A percentile compares a stretch with the other conserved stretches of the same genome.
Conservation (phyloP, 2,113 vertebrate species). For the Grallaria varia region DNA sequence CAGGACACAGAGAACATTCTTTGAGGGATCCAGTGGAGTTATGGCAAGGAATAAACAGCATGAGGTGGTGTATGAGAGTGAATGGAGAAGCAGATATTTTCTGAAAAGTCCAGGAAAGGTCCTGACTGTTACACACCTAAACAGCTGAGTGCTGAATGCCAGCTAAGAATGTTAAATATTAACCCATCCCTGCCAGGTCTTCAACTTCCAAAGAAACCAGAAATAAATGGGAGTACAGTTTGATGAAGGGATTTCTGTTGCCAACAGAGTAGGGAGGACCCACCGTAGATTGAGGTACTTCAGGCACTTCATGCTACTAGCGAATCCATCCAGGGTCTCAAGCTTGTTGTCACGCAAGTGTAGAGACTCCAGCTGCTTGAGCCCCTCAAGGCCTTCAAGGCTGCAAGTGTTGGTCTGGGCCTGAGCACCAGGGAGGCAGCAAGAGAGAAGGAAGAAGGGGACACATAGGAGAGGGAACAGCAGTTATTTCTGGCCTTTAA, state of each 20-base stretch:
- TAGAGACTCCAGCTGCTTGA: slow-evolving; percentile 79
- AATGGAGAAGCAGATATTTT: not conserved
- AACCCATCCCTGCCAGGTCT: not conserved
- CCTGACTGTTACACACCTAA: not conserved
- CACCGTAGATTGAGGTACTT: slow-evolving; percentile 88
- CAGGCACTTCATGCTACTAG: slow-evolving; percentile 80
- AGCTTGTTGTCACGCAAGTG: slow-evolving; percentile 91
- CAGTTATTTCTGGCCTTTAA: slow-evolving; percentile 1
- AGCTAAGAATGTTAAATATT: not conserved
- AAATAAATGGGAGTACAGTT: not conserved
- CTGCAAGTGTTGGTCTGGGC: slow-evolving; percentile 82
- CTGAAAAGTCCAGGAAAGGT: not conserved
- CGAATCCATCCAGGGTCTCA: slow-evolving; percentile 82
- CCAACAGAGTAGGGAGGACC: not conserved
- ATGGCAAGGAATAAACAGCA: not conserved
- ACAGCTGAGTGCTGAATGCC: not conserved
- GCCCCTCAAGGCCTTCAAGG: slow-evolving; percentile 81
- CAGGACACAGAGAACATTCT: accelerated
- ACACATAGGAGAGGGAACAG: not conserved
- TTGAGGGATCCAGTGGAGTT: not conserved
- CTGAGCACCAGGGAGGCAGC: slow-evolving; percentile 62
- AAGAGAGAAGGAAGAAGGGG: not conserved
- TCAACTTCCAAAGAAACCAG: not conserved
- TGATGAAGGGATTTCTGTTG: not conserved
- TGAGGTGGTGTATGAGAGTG: not conserved